phyloP scores from a whole-genome alignment of 2,888 invertebrate species.

The Bombylius discolor region DNA sequence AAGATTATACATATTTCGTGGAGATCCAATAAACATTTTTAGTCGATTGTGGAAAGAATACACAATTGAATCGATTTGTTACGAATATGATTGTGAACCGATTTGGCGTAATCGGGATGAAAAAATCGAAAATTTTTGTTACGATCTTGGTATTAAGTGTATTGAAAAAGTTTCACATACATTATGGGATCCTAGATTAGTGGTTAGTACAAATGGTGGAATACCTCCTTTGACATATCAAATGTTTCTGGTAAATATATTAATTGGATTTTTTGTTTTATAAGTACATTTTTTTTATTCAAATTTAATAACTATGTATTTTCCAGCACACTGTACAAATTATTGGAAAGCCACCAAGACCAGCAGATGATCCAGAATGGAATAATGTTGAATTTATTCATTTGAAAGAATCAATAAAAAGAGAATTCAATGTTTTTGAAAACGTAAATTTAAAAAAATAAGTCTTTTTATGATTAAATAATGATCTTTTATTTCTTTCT shows the following conservation, averaged over 20 bases:
- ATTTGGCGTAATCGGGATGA: constrained; percentile 53
- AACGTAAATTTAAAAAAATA: constrained; percentile 26
- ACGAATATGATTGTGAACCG: constrained; percentile 59
- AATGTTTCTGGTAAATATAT: constrained; percentile 45
- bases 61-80: constrained; percentile 42
- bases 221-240: constrained; percentile 58
- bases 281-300: neutral
- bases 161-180: constrained; percentile 56
- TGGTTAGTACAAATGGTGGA: constrained; percentile 55
- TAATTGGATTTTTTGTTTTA: too few relatives aligned
- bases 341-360: constrained; percentile 48
- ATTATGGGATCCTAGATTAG: constrained; percentile 52
- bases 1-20: constrained; percentile 45
- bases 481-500: neutral
- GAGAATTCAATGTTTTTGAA: constrained; percentile 40
- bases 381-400: constrained; percentile 38
- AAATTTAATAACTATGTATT: neutral
- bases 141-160: constrained; percentile 41
- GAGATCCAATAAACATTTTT: constrained; percentile 47
- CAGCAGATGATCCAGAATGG: constrained; percentile 38
- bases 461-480: neutral
- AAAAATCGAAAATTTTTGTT: constrained; percentile 42
- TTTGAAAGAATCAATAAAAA: constrained; percentile 36
- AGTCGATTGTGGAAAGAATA: constrained; percentile 45
- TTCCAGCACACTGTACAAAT: constrained; percentile 48